A percentile compares a stretch with the other conserved stretches of the same genome.
Evolutionary conservation across 2,888 invertebrate genomes (phyloP).

Genomic region (Zaprionus bogoriensis): DNA sequence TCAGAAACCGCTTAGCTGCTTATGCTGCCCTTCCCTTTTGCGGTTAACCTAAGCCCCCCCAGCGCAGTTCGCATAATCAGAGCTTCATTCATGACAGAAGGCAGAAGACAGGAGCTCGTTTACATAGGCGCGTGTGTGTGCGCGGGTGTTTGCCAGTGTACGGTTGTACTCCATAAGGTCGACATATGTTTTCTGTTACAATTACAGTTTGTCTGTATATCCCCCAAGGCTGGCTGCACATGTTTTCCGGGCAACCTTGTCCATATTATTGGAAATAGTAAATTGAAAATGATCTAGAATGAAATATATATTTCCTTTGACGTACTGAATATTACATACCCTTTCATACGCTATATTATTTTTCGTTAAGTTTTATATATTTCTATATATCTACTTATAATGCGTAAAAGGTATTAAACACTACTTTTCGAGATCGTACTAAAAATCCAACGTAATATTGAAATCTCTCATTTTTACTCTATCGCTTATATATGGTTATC

Average conservation of each 20-base stretch:
- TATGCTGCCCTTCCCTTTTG: constrained; percentile 3
- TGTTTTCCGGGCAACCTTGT: constrained; percentile 40
- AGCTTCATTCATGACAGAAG: constrained; percentile 44
- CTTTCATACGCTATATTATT: no score
- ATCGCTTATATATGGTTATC: no score
- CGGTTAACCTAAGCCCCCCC: constrained; percentile 37
- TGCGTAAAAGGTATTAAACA: no score
- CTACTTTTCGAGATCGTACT: no score
- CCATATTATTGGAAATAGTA: constrained; percentile 21
- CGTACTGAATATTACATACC: no score
- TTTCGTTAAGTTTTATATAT: no score
- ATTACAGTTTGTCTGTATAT: constrained; percentile 1
- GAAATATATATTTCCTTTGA: no score
- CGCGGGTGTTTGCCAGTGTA: neutral
- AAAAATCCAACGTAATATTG: no score
- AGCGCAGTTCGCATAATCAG: constrained; percentile 31
- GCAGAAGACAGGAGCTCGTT: constrained; percentile 17
- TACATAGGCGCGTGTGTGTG: constrained; percentile 9
- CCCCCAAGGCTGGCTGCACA: constrained; percentile 53
- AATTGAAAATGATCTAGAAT: neutral
- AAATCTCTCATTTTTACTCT: no score
- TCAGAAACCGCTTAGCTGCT: constrained; percentile 46
- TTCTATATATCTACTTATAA: no score
- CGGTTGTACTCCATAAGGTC: constrained; percentile 41
- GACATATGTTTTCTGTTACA: constrained; percentile 48